Percentiles rank a stretch among this genome's conserved stretches.
These are phyloP conservation scores for Parelbella ahira DNA, from an alignment of 2,888 invertebrate genomes.

Conservation along the genomic window DNA sequence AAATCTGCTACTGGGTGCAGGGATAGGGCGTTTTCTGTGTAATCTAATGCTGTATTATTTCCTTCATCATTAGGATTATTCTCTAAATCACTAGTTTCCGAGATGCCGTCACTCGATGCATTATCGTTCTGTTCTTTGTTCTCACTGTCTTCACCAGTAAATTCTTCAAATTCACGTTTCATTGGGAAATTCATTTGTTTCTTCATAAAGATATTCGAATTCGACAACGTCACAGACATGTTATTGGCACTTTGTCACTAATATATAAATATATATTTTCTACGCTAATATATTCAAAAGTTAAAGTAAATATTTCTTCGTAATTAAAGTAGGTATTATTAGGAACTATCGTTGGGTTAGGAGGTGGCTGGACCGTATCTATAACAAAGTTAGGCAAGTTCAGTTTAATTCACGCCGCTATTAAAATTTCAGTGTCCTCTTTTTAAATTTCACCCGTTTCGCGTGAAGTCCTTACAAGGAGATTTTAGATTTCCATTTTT, in stretches of 20 bases:
- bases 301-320: constrained; percentile 74
- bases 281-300: constrained; percentile 52
- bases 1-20: constrained; percentile 70
- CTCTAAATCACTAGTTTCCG: constrained; percentile 68
- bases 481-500: constrained; percentile 7
- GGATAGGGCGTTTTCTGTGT: constrained; percentile 62
- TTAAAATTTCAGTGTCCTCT: constrained; percentile 23
- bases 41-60: constrained; percentile 56
- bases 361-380: constrained; percentile 69
- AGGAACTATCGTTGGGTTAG: constrained; percentile 81
- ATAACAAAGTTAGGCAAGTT: constrained; percentile 28
- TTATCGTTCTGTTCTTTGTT: constrained; percentile 61
- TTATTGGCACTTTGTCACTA: constrained; percentile 40
- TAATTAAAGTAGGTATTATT: constrained; percentile 76
- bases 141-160: constrained; percentile 42
- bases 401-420: constrained; percentile 12
- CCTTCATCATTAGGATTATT: constrained; percentile 55
- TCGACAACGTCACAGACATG: constrained; percentile 70
- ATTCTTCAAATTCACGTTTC: constrained; percentile 71
- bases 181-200: constrained; percentile 66
- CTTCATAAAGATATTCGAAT: constrained; percentile 62
- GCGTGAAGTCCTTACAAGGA: constrained; percentile 24
- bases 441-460: constrained; percentile 45
- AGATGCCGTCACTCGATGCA: constrained; percentile 61
- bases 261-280: constrained; percentile 50